Base-by-base conservation (phyloP, 1,140 invertebrate species). In the Brachionus manjavacas region DNA sequence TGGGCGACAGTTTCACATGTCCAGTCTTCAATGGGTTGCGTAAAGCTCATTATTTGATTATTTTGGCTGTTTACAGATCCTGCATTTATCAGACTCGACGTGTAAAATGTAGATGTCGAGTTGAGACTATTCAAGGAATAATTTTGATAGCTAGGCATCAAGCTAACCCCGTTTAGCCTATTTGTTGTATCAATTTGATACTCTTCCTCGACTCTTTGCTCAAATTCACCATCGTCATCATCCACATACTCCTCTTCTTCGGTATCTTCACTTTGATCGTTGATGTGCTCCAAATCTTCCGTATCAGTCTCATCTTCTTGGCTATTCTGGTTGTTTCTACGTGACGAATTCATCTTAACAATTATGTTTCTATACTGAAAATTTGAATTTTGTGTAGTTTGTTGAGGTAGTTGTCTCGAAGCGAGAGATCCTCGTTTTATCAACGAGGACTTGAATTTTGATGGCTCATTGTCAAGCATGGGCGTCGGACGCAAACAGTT, bases 381-480 rank as follows among this genome's bases (percentile, higher is more conserved):
- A 12, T 28, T 76, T 35, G 9, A 20, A 74, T 41, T 23, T 74
- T 39, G 70, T 1, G 66, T 70, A 9, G 31, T 16, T 43, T 74
- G 70, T 46, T 76, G 72, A 76, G 79, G 79, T 68, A 64, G 64
- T 68, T 81, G 79, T 28, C 79, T 52, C 20, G 35, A 43, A 11
- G 79, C 79, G 12, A 81, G 41, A 64, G 52, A 68, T 8, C 79
- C 64, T 0, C 64, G 52, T 46, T 81, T 81, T 60, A 81, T 68
- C 20, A 81, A 14, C 16, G 52, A 68, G 9, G 79, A 64, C 25
- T 81, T 81, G 31, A 68, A 81, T 64, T 81, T 81, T 4, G 64
- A 68, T 20, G 79, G 79, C 25, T 60, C 79, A 35, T 81, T 81
- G 52, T 81, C 79, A 28, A 81, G 39, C 64, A 81, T 81, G 8